Conservation (phyloP, 92 coral and sea anemone genomes). For the Parazoanthus swiftii region DNA sequence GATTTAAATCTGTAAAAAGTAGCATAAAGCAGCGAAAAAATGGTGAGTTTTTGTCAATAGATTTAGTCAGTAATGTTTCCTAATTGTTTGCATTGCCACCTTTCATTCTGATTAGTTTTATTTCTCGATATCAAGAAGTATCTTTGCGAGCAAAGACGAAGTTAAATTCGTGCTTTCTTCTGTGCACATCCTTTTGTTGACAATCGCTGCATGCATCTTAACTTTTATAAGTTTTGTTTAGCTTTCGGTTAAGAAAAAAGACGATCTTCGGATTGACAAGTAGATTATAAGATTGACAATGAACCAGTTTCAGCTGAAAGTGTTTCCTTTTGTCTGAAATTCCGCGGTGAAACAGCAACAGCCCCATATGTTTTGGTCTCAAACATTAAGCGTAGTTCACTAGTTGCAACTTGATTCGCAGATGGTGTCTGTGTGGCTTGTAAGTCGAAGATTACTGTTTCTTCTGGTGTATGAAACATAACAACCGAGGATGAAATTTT, state of each 20-base stretch:
- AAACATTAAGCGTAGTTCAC: not conserved
- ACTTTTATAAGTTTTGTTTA: conserved; percentile 38
- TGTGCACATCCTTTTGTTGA: conserved; percentile 25
- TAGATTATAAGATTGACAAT: conserved; percentile 24
- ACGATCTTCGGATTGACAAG: conserved; percentile 28
- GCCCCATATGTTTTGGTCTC: conserved; percentile 12
- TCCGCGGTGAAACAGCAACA: conserved; percentile 21
- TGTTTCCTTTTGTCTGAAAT: not conserved
- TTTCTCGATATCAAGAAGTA: conserved; percentile 4
- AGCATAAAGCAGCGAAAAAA: conserved; percentile 28
- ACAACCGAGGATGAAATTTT: not conserved
- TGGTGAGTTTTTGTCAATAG: conserved; percentile 24
- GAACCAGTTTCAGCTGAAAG: conserved; percentile 28
- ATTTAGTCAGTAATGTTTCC: not conserved
- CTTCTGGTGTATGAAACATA: conserved; percentile 5
- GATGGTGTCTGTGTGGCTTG: conserved; percentile 35
- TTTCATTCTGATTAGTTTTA: not conserved
- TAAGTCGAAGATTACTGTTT: conserved; percentile 28
- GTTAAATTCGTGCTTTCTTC: conserved; percentile 25
- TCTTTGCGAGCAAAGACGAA: conserved; percentile 12
- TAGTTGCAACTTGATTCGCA: conserved; percentile 25
- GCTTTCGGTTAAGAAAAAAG: conserved; percentile 12
- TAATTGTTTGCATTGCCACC: not conserved
- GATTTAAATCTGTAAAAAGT: conserved; percentile 37
- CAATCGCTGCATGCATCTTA: conserved; percentile 44